Evolutionary conservation across 2,797 vertebrate species (phyloP), one percentile per base, ranked within the genome.

Genomic region (Lates japonicus): DNA sequence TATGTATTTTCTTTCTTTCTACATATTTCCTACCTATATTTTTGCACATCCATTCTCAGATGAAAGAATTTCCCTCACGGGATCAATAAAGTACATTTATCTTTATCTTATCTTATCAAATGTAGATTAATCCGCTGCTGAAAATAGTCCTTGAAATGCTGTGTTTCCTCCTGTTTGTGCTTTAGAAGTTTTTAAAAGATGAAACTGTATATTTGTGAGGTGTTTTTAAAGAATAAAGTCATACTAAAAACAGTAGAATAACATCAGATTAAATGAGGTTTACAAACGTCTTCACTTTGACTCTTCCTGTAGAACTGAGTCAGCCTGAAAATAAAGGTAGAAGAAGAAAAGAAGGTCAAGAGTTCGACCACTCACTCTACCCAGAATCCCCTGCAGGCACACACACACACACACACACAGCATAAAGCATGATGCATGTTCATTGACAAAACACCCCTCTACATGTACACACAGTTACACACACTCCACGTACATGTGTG

Each of bases 301-400:
- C 11, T 42, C 41, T 42, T 13, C 9, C 9, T 22, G 10, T 51
- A 11, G 1, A 51, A 22, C 49, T 22, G 5, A 7, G 13, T 25
- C 13, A 25, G 35, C 14, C 37, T 8, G 12, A 29, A 58, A 20
- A 69, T 31, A 22, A 22, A 9, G 4, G 37, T 8, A 65, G 41
- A 55, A 52, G 63, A 58, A 74, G 51, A 64, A 51, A 67, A 60
- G 29, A 57, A 74, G 70, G 73, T 84, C 58, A 55, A 41, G 39
- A 60, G 77, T 48, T 69, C 68, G 42, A 60, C 52, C 70, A 63
- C 5, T 69, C 49, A 61, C 16, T 33, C 13, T 14, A 12, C n/a
- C 54, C 42, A 62, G 41, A 74, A 59, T 35, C n/a, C 58, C 52
- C 58, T 25, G 61, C 72, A 80, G 70, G 7, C 58, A 2, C n/a